Conservation (phyloP, 2,113 vertebrate species). For the Megalops atlanticus region DNA sequence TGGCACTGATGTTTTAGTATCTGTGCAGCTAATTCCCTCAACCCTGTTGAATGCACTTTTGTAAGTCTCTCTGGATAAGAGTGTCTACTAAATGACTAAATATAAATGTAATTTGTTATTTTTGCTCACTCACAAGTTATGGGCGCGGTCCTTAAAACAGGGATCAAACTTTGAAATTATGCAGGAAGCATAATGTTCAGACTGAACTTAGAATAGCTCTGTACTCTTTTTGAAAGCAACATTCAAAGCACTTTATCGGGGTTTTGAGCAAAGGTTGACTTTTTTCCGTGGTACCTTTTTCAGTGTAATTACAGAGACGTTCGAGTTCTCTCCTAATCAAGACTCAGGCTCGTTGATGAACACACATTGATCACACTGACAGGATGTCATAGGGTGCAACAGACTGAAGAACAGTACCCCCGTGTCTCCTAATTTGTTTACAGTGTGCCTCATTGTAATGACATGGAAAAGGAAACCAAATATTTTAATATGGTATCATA, state of each 20-base stretch:
- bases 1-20: too few species aligned
- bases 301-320: background rate
- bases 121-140: background rate
- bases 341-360: background rate
- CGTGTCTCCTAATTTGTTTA: background rate
- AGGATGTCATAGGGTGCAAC: background rate
- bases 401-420: background rate
- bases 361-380: background rate
- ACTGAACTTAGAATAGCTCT: too few species aligned
- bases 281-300: background rate
- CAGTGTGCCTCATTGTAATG: conserved; percentile 10
- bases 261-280: too few species aligned
- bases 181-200: too few species aligned
- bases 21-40: too few species aligned
- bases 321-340: background rate
- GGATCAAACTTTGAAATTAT: background rate
- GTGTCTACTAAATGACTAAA: too few species aligned
- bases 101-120: too few species aligned
- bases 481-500: conserved; percentile 40
- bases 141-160: background rate
- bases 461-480: conserved; percentile 52
- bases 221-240: too few species aligned
- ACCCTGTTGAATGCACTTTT: too few species aligned
- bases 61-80: too few species aligned
- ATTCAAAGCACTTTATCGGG: too few species aligned